These are phyloP conservation scores for Acronicta psi DNA, from an alignment of 2,888 invertebrate species.

Conservation along the genomic window DNA sequence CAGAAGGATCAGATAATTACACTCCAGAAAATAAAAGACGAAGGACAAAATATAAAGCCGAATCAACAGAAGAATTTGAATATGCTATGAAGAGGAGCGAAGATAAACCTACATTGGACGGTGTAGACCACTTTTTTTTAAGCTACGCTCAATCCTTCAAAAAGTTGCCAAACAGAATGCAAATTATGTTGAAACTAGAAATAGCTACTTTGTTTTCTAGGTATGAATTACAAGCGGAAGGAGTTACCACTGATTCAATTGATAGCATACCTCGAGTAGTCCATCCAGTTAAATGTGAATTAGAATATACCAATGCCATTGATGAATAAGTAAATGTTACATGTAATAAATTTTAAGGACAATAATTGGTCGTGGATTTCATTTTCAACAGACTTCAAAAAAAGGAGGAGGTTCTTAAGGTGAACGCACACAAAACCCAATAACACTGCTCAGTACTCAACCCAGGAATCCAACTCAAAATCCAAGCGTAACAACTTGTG, in stretches of 20 bases:
- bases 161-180: slow-evolving; percentile 45
- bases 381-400: no score
- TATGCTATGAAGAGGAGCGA: background rate
- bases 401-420: no score
- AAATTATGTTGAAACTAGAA: slow-evolving; percentile 52
- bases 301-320: slow-evolving; percentile 22
- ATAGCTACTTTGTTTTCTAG: slow-evolving; percentile 51
- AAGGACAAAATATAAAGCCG: slow-evolving; percentile 1
- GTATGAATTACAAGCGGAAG: slow-evolving; percentile 43
- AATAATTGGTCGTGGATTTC: no score
- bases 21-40: slow-evolving; percentile 5
- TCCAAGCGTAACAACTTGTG: no score
- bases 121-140: slow-evolving; percentile 43
- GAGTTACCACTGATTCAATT: slow-evolving; percentile 16
- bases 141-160: slow-evolving; percentile 51
- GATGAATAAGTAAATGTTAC: slow-evolving; percentile 12
- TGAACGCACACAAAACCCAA: no score
- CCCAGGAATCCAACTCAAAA: no score
- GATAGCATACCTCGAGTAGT: slow-evolving; percentile 24
- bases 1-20: slow-evolving; percentile 5
- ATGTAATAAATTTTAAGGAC: background rate
- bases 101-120: slow-evolving; percentile 12
- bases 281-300: slow-evolving; percentile 31
- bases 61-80: slow-evolving; percentile 5
- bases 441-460: no score